phyloP scores from a whole-genome alignment of 2,113 vertebrate genomes.

The Marmota monax region DNA sequence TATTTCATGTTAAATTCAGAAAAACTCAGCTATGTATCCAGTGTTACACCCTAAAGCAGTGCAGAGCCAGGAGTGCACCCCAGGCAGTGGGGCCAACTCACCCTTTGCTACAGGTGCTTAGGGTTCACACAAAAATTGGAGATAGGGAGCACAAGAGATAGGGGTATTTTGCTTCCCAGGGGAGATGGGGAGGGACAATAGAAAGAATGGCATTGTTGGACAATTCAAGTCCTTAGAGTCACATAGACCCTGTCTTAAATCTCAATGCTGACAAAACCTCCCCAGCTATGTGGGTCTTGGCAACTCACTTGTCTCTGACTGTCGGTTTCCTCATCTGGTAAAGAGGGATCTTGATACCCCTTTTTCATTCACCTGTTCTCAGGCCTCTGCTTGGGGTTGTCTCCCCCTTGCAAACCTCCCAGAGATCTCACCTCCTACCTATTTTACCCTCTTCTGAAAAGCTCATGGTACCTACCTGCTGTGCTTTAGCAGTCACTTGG shows the following conservation, averaged over 20 bases:
- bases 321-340: not conserved
- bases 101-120: not conserved
- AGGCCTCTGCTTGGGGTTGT: not conserved
- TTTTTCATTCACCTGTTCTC: not conserved
- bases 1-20: not conserved
- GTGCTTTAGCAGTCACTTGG: not conserved
- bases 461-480: rapidly evolving
- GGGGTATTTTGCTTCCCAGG: not conserved
- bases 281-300: not conserved
- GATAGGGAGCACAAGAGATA: rapidly evolving
- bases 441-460: not conserved
- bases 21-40: not conserved
- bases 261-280: not conserved
- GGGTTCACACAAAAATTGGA: not conserved
- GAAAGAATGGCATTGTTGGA: not conserved
- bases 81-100: rapidly evolving
- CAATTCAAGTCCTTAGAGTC: not conserved
- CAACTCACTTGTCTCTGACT: not conserved
- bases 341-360: not conserved
- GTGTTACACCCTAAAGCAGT: not conserved
- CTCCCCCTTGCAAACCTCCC: not conserved
- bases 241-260: not conserved
- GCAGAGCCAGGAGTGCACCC: not conserved
- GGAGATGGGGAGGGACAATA: not conserved
- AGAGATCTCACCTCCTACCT: not conserved